Percentiles rank a stretch among this genome's conserved stretches.
These are phyloP conservation scores for Babylonia areolata DNA, from an alignment of 1,140 invertebrate species.

Conservation along the genomic window DNA sequence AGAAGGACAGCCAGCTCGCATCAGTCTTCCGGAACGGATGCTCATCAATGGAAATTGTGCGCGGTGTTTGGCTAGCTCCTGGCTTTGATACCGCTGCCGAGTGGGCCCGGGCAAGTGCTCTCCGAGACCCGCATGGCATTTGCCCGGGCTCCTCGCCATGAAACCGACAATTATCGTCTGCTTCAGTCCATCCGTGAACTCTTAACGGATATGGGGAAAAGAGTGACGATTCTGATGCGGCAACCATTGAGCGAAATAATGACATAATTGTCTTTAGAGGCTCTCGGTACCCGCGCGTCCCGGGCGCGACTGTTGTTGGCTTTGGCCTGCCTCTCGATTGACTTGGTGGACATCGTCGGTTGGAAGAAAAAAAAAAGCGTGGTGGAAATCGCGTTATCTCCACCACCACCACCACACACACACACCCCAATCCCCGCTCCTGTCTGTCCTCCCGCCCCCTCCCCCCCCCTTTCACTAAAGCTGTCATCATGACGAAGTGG, in stretches of 20 bases:
- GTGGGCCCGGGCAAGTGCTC: background rate
- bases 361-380: no score
- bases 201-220: background rate
- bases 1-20: background rate
- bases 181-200: background rate
- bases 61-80: background rate
- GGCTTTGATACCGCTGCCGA: background rate
- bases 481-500: no score
- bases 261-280: background rate
- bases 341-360: no score
- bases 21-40: conserved; percentile 6
- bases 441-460: no score
- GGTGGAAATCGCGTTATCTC: no score
- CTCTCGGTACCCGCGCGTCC: no score
- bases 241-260: conserved; percentile 3
- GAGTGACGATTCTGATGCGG: background rate
- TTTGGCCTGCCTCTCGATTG: no score
- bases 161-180: conserved; percentile 4
- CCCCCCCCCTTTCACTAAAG: no score
- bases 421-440: no score
- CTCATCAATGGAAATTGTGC: background rate
- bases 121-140: background rate
- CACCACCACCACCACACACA: no score
- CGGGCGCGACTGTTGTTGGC: no score
- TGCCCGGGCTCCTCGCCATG: background rate